Base-by-base conservation (phyloP, 2,113 vertebrate species). In the Zootoca vivipara region DNA sequence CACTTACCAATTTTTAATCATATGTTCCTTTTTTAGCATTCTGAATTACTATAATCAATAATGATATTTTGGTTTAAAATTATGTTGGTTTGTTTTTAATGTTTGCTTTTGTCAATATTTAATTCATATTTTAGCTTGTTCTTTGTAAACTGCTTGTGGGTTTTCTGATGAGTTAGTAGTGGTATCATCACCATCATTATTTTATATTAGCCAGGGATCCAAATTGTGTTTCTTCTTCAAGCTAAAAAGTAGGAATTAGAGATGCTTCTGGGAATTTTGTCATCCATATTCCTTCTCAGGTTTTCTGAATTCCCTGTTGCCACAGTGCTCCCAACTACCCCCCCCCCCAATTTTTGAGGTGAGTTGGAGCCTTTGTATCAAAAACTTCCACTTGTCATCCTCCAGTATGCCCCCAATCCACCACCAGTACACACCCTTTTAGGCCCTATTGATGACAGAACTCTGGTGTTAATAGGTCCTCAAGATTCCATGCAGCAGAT, bases 21-120 rank as follows among this genome's bases (percentile, higher is more conserved):
- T 46, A 72, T 86, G 65, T 38, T 93, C 91, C 90, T 62, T 62
- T 62, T 62, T 15, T 20, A 62, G 18, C 58, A 62, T 62, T 62
- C 93, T 86, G 89, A 58, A 52, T 64, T 52, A 87, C n/a, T 90
- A 30, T 92, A 90, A 93, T 10, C 40, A 24, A 16, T 46, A 26
- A 12, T 91, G 69, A 85, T 83, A 52, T 52, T 10, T 52, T 52
- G 46, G 46, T 52, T 52, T 52, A 52, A 52, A 52, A 52, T 52
- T 52, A 52, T 12, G 46, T 52, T 52, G 46, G 46, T 52, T 52
- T 52, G 46, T 52, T 52, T 52, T 52, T 52, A 52, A 52, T 52
- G 46, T 89, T 87, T 89, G 18, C 9, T 69, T 65, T 93, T 90
- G 73, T 83, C 58, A 62, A 16, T 5, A 62, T 62, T 62, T 78